phyloP scores from a whole-genome alignment of 2,888 invertebrate species.

The Eustalomyia histrio region DNA sequence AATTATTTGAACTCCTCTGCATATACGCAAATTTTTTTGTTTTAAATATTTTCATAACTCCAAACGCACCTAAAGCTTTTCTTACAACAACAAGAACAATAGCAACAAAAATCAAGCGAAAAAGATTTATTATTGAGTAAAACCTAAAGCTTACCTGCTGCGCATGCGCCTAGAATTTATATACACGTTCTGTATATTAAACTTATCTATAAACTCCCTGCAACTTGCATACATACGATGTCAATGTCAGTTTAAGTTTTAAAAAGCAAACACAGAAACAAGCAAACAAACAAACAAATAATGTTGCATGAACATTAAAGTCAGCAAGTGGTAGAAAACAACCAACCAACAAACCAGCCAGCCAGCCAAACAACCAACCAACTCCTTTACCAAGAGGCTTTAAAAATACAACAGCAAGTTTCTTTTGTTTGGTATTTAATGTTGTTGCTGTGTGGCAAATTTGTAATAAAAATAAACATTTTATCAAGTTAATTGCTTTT shows the following conservation, averaged over 20 bases:
- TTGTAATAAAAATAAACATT: constrained; percentile 63
- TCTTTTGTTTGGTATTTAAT: constrained; percentile 20
- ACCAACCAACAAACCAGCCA: constrained; percentile 2
- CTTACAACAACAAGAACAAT: neutral
- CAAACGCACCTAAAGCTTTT: constrained; percentile 3
- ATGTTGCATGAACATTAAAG: constrained; percentile 54
- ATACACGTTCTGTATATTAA: constrained; percentile 20
- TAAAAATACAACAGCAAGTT: constrained; percentile 14
- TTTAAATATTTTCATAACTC: neutral
- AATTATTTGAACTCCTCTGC: too few species aligned
- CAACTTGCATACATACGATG: constrained; percentile 39
- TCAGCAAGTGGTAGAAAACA: constrained; percentile 52
- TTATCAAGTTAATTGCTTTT: constrained; percentile 67
- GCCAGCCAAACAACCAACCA: constrained; percentile 17
- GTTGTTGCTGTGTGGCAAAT: constrained; percentile 53
- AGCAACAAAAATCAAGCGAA: neutral
- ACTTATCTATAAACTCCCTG: neutral
- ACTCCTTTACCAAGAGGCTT: constrained; percentile 25
- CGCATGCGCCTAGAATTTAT: constrained; percentile 58
- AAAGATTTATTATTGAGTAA: constrained; percentile 59
- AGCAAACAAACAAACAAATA: constrained; percentile 10
- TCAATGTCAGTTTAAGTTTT: constrained; percentile 64
- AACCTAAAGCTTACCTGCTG: constrained; percentile 57
- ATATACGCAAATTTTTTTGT: too few species aligned
- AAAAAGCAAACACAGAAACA: constrained; percentile 44